These are phyloP conservation scores for Drosophila setosimentum DNA, from an alignment of 2,888 invertebrate genomes.

Conservation along the genomic window DNA sequence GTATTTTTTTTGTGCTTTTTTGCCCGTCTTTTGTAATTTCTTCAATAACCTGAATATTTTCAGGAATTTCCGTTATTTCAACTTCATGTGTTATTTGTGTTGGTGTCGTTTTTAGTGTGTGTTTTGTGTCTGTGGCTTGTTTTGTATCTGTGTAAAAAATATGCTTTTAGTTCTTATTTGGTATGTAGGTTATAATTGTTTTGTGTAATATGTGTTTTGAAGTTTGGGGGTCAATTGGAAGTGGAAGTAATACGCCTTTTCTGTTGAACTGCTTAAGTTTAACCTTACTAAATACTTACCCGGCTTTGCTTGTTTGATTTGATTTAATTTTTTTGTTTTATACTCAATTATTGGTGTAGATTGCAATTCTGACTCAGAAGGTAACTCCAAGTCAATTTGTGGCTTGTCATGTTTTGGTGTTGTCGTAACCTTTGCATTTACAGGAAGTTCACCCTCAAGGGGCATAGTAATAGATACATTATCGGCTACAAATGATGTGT, in stretches of 20 bases:
- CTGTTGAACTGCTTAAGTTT: conserved; percentile 53
- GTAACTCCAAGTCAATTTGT: conserved; percentile 22
- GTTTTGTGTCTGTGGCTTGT: conserved; percentile 83
- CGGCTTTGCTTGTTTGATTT: conserved; percentile 54
- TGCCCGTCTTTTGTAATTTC: conserved; percentile 50
- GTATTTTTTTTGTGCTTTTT: conserved; percentile 41
- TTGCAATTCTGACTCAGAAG: conserved; percentile 30
- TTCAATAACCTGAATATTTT: conserved; percentile 51
- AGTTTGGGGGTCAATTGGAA: conserved; percentile 60
- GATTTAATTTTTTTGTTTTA: conserved; percentile 33
- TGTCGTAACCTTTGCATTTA: conserved; percentile 38
- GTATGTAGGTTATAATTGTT: conserved; percentile 51
- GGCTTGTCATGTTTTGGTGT: conserved; percentile 35
- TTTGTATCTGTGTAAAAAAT: conserved; percentile 83
- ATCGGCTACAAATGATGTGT: conserved; percentile 29
- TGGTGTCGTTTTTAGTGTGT: conserved; percentile 85
- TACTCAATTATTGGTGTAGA: conserved; percentile 36
- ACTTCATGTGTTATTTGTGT: conserved; percentile 71
- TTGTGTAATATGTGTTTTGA: conserved; percentile 82
- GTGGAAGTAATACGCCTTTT: conserved; percentile 84
- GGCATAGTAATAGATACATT: conserved; percentile 15
- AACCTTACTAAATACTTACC: conserved; percentile 54
- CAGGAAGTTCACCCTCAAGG: conserved; percentile 6
- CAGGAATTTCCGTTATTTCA: conserved; percentile 57
- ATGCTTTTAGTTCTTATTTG: conserved; percentile 59